Evolutionary conservation across 1,140 invertebrate genomes (phyloP), one percentile per base, ranked within the genome.

Genomic region (Drosophila kanapiae): DNA sequence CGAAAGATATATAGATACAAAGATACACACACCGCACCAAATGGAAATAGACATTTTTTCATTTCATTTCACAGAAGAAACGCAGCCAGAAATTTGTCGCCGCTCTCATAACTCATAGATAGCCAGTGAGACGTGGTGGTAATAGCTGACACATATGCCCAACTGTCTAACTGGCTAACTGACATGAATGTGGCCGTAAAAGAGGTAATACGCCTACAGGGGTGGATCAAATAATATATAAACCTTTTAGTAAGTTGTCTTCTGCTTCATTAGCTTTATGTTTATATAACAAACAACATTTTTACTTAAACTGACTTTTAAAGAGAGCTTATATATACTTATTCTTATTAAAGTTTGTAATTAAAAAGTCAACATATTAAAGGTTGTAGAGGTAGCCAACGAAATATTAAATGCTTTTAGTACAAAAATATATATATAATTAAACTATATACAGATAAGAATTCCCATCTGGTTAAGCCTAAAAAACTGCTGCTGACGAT

Each of bases 1-100:
- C 43, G 45, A 72, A 51, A 80, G 14, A 72, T 57, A 35, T 40
- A 62, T 40, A 67, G 18, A 67, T 27, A 40, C 47, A 47, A n/a
- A 56, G 31, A 11, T 43, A 64, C 33, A 63, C 45, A 64, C 43
- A 58, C 31, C 49, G 33, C 40, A n/a, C 11, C 14, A 75, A 75
- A 68, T 57, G 42, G 42, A 78, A 61, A 68, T 59, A 77, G 63
- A 76, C 8, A 56, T 42, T 48, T 42, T 45, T 62, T 61, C 18
- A 14, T 62, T 63, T 63, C 61, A 56, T 62, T 63, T 63, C 61
- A 40, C 33, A 33, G 60, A 54, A 63, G 14, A 69, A 65, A 65
- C 18, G 49, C 33, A 18, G 65, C 29, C 69, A 71, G 29, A 72
- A 68, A 60, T 45, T 72, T 72, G 67, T 72, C 54, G 45, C 69